These are phyloP conservation scores for Amblyornis subalaris DNA, from an alignment of 2,113 vertebrate species.

Conservation along the genomic window DNA sequence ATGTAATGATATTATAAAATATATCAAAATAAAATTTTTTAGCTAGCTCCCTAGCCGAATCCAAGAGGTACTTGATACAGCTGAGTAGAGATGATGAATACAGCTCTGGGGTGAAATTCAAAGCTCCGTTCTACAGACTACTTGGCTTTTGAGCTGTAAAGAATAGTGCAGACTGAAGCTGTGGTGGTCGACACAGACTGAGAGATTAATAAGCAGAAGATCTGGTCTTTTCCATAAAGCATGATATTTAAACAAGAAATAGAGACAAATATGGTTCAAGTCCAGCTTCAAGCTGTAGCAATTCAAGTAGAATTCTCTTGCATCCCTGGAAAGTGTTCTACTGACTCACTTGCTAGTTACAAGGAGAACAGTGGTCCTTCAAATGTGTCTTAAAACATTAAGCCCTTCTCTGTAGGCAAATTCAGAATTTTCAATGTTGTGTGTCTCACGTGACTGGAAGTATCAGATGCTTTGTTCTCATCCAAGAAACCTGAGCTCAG, in stretches of 20 bases:
- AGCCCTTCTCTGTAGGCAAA: not conserved
- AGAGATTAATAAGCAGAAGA: not conserved
- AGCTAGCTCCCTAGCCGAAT: not conserved
- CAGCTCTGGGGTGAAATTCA: not conserved
- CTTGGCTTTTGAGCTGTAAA: not conserved
- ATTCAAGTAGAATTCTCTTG: not conserved
- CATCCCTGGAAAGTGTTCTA: not conserved
- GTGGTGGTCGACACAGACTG: not conserved
- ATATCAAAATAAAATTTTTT: not conserved
- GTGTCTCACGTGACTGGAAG: not conserved
- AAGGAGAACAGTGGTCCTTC: not conserved
- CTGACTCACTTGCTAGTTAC: not conserved
- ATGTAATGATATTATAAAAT: no score
- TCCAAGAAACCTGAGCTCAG: not conserved
- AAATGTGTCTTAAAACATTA: not conserved
- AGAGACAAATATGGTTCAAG: not conserved
- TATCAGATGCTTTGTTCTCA: not conserved
- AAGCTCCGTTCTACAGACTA: not conserved
- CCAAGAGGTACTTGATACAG: not conserved
- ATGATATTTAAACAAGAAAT: not conserved
- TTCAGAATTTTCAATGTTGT: not conserved
- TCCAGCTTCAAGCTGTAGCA: not conserved
- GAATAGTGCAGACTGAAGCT: not conserved
- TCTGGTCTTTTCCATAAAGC: not conserved
- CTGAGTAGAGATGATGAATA: not conserved